Base-by-base conservation (phyloP, 2,113 vertebrate genomes). In the Pao palembangensis region DNA sequence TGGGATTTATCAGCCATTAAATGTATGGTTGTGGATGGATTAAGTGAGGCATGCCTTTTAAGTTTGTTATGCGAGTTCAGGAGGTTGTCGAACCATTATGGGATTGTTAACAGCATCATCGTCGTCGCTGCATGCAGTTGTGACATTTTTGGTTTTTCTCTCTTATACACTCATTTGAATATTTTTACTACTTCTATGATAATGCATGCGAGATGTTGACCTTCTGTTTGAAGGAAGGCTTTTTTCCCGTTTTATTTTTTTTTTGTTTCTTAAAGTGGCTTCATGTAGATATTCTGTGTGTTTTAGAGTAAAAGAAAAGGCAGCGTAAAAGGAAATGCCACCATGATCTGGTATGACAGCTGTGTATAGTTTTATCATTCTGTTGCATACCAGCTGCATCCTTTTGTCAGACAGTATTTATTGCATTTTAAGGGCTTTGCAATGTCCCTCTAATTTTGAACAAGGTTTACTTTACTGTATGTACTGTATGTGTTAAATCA, bases 31-130 rank as follows among this genome's bases (percentile, higher is more conserved):
- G 91, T 88, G 88, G 89, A 90, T 88, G 82, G 38, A 59, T 78
- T 77, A 58, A 65, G 70, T 82, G 92, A 94, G 92, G 95, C 94
- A 95, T 96, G 96, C 93, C 94, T 96, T 95, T 94, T 93, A 90
- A 94, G 92, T 93, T 90, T 92, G 82, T 62, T 58, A 82, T 92
- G 90, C 88, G 90, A 92, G 88, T 21, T 56, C 48, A 51, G 83
- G 75, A 88, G 86, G 88, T 85, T 63, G 50, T 61, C 58, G 85
- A 90, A 92, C 89, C 90, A 85, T 81, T 73, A 76, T 87, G 87
- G 91, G 91, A 90, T 90, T 92, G 93, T 93, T 89, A 92, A 91
- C 91, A 38, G 2, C 34, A 38, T 38, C 69, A 80, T 57, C 81
- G 83, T 76, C 93, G 86, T 93, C 93, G 91, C 93, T 94, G 94